Base-by-base conservation (phyloP, 2,797 vertebrate species). In the Catamblyrhynchus diadema region DNA sequence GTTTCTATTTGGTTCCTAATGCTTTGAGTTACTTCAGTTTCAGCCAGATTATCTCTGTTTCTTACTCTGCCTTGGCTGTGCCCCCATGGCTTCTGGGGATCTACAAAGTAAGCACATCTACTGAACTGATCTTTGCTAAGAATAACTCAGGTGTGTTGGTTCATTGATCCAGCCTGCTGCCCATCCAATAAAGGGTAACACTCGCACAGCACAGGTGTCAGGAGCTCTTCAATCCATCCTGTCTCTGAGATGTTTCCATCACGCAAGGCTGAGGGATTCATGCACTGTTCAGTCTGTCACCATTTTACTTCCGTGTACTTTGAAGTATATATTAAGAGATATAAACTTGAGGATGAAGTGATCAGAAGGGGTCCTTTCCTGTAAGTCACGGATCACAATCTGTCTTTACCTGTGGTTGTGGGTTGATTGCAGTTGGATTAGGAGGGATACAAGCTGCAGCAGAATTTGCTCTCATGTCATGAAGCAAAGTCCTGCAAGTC, bases 81-180 rank as follows among this genome's bases (percentile, higher is more conserved):
- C 14, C 32, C 37, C 27, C 19, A 35, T 32, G 41, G 9, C 11
- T 77, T 65, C 51, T 65, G 50, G 28, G 7, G 2, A 41, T 22
- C 21, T 73, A 33, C 25, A 47, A 6, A 65, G 44, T 5, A 54
- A 89, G 32, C 8, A 7, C 2, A 3, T 61, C 32, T 53, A 15
- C 22, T 50, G 19, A 86, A 39, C 18, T 28, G 8, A 62, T 25
- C 17, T 53, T 81, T 3, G 4, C 41, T 35, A 70, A 47, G 27
- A 56, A 18, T 41, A 56, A 33, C 7, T 50, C 0, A 1, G 33
- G 14, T 3, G 0, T 39, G 14, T 60, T 71, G 8, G 4, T 39
- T 71, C 54, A 45, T 13, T 69, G 35, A 57, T 61, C n/a, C 59
- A 27, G 5, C 14, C 23, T 28, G 15, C 24, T 74, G 24, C 48